A percentile compares a stretch with the other conserved stretches of the same genome.
phyloP scores from a whole-genome alignment of 1,140 invertebrate genomes.

The Panagrolaimus sp. region DNA sequence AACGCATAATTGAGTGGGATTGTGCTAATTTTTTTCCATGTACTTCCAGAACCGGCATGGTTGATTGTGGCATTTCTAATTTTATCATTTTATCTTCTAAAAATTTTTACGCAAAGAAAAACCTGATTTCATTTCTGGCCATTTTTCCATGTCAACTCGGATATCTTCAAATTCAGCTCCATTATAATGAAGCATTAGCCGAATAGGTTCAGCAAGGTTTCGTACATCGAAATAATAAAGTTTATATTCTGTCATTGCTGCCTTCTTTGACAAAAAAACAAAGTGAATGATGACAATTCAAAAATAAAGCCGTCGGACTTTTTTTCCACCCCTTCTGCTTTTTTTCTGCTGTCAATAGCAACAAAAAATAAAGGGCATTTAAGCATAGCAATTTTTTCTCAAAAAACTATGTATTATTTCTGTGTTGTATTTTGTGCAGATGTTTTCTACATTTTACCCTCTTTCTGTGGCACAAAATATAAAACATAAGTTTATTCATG shows the following conservation, averaged over 20 bases:
- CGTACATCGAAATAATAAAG: slow-evolving; percentile 27
- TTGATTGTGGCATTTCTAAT: slow-evolving; percentile 22
- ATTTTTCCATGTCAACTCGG: slow-evolving; percentile 15
- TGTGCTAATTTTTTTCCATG: slow-evolving; percentile 22
- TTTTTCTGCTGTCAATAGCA: too few relatives aligned
- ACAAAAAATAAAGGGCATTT: too few relatives aligned
- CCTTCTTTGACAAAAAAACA: too few relatives aligned
- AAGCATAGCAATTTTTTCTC: too few relatives aligned
- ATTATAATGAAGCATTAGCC: slow-evolving; percentile 26
- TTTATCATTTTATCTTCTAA: background rate
- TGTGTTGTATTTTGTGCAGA: too few relatives aligned
- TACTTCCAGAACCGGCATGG: slow-evolving; percentile 20
- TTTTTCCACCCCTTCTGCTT: too few relatives aligned
- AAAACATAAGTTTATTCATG: too few relatives aligned
- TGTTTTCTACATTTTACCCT: too few relatives aligned
- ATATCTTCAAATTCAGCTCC: slow-evolving; percentile 26
- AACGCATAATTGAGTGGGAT: slow-evolving; percentile 20
- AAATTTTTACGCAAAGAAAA: background rate
- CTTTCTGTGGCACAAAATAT: too few relatives aligned
- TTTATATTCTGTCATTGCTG: slow-evolving; percentile 23
- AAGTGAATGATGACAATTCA: too few relatives aligned
- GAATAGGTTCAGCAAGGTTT: slow-evolving; percentile 28
- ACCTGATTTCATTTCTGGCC: slow-evolving; percentile 19
- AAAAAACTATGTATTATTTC: too few relatives aligned
- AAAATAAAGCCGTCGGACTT: too few relatives aligned